These are phyloP conservation scores for Megalops cyprinoides DNA, from an alignment of 2,797 vertebrate genomes.

Conservation along the genomic window DNA sequence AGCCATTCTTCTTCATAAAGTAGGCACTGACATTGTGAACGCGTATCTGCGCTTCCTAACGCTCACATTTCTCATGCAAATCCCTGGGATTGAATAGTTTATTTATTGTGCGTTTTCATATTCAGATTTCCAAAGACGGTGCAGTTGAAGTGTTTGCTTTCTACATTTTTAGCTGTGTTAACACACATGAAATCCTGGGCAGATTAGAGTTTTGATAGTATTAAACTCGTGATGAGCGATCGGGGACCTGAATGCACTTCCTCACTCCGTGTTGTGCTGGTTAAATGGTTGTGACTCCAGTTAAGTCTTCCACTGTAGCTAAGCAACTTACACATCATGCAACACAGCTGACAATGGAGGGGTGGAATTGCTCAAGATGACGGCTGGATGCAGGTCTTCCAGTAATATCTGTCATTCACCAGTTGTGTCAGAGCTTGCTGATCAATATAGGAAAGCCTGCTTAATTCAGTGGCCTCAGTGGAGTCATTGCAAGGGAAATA, in stretches of 20 bases:
- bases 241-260: constrained; percentile 11
- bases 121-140: constrained; percentile 71
- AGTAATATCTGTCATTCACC: constrained; percentile 21
- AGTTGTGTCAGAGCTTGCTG: constrained; percentile 4
- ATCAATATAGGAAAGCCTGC: constrained; percentile 34
- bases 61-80: constrained; percentile 76
- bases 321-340: not conserved
- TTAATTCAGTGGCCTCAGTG: constrained; percentile 37
- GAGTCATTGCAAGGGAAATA: constrained; percentile 37
- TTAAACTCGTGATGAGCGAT: constrained; percentile 59
- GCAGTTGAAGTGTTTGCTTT: constrained; percentile 76
- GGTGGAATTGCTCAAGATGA: not conserved
- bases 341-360: not conserved
- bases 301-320: constrained; percentile 4
- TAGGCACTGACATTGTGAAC: constrained; percentile 57
- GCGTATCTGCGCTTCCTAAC: constrained; percentile 70
- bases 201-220: constrained; percentile 74
- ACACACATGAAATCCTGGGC: constrained; percentile 76
- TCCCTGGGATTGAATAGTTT: constrained; percentile 77
- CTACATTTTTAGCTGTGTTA: constrained; percentile 73
- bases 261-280: not conserved
- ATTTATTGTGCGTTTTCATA: constrained; percentile 78
- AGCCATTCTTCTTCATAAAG: constrained; percentile 63
- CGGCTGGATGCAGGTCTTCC: not conserved
- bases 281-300: constrained; percentile 14